phyloP scores from a whole-genome alignment of 2,888 invertebrate genomes.

The Trichopoda pennipes region DNA sequence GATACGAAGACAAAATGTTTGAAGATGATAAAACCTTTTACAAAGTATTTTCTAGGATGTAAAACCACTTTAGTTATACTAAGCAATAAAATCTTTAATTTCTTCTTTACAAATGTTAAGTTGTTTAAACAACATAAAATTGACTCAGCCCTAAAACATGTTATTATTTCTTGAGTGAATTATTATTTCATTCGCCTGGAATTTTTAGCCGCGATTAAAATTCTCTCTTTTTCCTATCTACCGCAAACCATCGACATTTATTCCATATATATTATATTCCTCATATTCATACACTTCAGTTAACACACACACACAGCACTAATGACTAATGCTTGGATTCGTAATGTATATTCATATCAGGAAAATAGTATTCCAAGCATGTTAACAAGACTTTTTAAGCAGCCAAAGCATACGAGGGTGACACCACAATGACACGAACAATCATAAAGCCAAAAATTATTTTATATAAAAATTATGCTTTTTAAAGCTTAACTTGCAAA shows the following conservation, averaged over 20 bases:
- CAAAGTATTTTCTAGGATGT: no score
- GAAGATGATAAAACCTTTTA: no score
- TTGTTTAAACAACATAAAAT: constrained; percentile 1
- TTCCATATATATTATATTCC: constrained; percentile 4
- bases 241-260: constrained; percentile 21
- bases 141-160: background rate
- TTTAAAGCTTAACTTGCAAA: background rate
- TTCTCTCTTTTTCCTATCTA: constrained; percentile 5
- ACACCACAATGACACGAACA: background rate
- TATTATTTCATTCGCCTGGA: constrained; percentile 42
- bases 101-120: background rate
- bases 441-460: background rate
- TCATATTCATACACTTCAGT: constrained; percentile 26
- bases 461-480: background rate
- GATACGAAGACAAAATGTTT: no score
- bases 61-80: no score
- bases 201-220: constrained; percentile 36
- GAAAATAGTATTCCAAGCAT: constrained; percentile 38
- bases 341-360: constrained; percentile 41
- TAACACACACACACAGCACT: constrained; percentile 6
- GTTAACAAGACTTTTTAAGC: constrained; percentile 38
- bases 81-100: no score
- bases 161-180: background rate
- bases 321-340: constrained; percentile 42
- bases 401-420: constrained; percentile 7